Evolutionary conservation across 2,888 invertebrate genomes (phyloP).

Genomic region (Acanthoscelides obtectus): DNA sequence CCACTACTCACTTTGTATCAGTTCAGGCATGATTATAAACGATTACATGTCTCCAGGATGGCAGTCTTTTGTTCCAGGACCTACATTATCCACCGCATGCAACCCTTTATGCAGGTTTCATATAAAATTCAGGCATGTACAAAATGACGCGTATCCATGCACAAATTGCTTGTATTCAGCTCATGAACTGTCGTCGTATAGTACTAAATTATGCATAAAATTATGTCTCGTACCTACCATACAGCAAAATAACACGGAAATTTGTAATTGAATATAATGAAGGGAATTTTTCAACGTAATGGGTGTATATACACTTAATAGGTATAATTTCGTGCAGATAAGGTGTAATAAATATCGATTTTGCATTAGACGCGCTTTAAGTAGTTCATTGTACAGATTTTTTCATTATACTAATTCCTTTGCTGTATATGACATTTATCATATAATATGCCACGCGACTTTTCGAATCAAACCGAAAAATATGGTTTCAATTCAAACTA

Average conservation of each 20-base stretch:
- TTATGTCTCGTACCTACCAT: background rate
- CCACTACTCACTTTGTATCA: too few species aligned
- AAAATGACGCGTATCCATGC: background rate
- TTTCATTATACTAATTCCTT: background rate
- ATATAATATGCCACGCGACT: too few species aligned
- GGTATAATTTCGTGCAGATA: background rate
- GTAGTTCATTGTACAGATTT: background rate
- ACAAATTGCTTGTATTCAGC: background rate
- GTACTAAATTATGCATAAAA: background rate
- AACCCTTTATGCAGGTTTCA: too few species aligned
- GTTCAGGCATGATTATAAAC: too few species aligned
- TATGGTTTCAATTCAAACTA: too few species aligned
- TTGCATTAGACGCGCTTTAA: background rate
- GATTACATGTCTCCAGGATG: too few species aligned
- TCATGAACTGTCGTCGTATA: background rate
- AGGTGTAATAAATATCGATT: background rate
- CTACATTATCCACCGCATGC: too few species aligned
- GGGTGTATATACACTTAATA: background rate
- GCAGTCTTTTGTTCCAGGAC: too few species aligned
- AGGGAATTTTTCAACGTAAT: background rate
- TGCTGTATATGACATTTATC: background rate
- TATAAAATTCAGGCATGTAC: background rate
- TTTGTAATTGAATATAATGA: background rate
- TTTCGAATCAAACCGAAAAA: too few species aligned
- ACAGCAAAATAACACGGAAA: background rate